These are phyloP conservation scores for Rhaphigaster nebulosa DNA, from an alignment of 2,888 invertebrate species.

Conservation along the genomic window DNA sequence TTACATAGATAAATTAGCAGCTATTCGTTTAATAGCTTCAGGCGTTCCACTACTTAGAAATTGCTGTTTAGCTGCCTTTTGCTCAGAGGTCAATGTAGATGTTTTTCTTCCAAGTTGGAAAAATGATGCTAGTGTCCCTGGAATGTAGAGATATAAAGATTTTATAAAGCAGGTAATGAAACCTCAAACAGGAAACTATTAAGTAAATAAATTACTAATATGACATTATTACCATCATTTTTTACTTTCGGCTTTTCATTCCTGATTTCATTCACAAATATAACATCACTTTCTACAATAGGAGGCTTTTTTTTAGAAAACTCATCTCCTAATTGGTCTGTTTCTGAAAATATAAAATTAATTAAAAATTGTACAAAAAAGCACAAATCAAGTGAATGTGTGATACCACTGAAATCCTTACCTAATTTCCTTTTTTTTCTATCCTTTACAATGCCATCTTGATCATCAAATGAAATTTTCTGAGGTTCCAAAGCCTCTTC, in stretches of 20 bases:
- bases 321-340: neutral
- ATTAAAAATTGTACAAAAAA: neutral
- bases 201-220: neutral
- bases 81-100: constrained; percentile 38
- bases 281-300: constrained; percentile 32
- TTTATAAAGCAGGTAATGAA: neutral
- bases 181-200: neutral
- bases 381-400: neutral
- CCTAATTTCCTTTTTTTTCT: constrained; percentile 19
- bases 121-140: constrained; percentile 62
- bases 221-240: constrained; percentile 57
- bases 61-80: constrained; percentile 73
- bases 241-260: constrained; percentile 58
- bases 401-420: neutral
- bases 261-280: constrained; percentile 14
- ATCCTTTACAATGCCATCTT: neutral
- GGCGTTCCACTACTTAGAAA: constrained; percentile 83
- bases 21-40: constrained; percentile 74
- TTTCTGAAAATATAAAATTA: neutral
- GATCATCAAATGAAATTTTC: neutral
- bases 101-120: constrained; percentile 56
- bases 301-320: neutral
- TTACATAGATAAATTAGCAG: constrained; percentile 67
- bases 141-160: neutral
- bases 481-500: neutral